These are phyloP conservation scores for Sarcophaga carnaria DNA, from an alignment of 2,888 invertebrate species.

Conservation along the genomic window DNA sequence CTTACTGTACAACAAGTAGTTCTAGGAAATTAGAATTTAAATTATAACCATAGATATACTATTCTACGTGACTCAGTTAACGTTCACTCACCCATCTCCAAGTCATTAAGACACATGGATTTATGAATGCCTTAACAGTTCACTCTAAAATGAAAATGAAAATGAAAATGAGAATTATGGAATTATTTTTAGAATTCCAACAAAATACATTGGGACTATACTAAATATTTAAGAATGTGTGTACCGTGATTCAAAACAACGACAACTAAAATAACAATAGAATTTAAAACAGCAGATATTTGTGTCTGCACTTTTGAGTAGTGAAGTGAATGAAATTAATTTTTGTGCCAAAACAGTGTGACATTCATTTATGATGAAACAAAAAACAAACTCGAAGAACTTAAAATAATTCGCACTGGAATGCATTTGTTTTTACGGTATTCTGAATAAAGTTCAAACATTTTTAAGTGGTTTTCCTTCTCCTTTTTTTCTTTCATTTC, in stretches of 20 bases:
- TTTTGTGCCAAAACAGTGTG: constrained; percentile 49
- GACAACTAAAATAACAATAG: constrained; percentile 10
- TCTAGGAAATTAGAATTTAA: too few relatives aligned
- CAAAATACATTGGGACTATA: constrained; percentile 13
- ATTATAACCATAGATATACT: background rate
- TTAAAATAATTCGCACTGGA: too few relatives aligned
- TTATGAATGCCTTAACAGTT: constrained; percentile 41
- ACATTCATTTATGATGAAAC: constrained; percentile 41
- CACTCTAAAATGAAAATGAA: background rate
- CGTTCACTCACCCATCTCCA: constrained; percentile 33
- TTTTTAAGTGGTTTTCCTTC: background rate
- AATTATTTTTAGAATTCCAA: constrained; percentile 9
- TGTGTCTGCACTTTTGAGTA: background rate
- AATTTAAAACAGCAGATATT: background rate
- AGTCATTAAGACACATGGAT: constrained; percentile 21
- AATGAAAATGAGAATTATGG: constrained; percentile 43
- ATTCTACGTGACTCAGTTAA: background rate
- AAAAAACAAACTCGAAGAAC: background rate
- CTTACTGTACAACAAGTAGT: too few relatives aligned
- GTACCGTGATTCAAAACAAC: background rate
- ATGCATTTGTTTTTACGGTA: constrained; percentile 30
- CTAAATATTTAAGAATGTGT: too few relatives aligned
- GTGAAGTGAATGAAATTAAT: constrained; percentile 32
- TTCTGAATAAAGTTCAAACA: constrained; percentile 49
- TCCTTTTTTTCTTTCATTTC: too few relatives aligned